phyloP scores from a whole-genome alignment of 2,113 vertebrate species.

The Hiodon tergisus region DNA sequence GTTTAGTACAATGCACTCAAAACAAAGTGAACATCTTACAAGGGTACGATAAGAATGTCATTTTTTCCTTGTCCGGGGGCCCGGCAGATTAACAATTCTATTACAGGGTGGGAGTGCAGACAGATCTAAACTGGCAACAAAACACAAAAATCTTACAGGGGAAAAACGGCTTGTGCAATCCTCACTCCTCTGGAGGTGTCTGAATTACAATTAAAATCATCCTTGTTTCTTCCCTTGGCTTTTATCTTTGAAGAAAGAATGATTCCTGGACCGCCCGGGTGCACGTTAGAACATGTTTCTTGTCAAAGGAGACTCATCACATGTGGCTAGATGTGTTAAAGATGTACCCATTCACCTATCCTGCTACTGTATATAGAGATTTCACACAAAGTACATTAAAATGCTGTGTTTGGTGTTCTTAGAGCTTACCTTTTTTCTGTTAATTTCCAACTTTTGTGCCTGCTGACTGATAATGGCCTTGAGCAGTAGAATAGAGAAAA shows the following conservation, averaged over 20 bases:
- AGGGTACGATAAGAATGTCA: not conserved
- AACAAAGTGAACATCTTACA: not conserved
- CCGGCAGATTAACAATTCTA: not conserved
- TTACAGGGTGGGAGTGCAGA: not conserved
- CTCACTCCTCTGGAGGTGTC: not conserved
- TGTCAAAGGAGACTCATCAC: not conserved
- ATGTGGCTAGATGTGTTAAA: not conserved
- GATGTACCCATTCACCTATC: not conserved
- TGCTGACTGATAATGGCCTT: not conserved
- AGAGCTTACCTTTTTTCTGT: not conserved
- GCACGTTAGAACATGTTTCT: not conserved
- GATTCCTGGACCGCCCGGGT: not conserved
- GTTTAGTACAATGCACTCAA: not conserved
- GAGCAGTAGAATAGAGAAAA: too few relatives aligned
- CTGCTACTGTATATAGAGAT: not conserved
- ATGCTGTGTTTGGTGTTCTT: too few relatives aligned
- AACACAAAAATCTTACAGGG: not conserved
- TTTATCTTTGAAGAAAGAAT: not conserved
- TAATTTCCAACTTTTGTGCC: not conserved
- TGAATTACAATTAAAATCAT: not conserved
- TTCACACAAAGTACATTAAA: not conserved
- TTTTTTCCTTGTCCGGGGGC: not conserved
- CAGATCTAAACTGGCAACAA: not conserved
- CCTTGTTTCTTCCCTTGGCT: not conserved
- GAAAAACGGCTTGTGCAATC: too few relatives aligned